Conservation (phyloP, 1,140 invertebrate species). For the Cydia splendana region DNA sequence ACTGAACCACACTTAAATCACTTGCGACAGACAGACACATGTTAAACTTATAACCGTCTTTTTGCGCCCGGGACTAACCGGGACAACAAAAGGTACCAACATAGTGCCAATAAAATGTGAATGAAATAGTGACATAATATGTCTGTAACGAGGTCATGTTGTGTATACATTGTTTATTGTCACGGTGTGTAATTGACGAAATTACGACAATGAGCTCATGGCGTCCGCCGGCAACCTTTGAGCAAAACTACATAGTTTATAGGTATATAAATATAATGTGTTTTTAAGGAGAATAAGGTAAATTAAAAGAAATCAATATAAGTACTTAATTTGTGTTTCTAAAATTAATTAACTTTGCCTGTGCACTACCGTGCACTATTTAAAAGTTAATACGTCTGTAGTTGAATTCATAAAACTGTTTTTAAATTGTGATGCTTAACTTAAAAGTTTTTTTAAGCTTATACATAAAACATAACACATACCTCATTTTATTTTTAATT, state of each 20-base stretch:
- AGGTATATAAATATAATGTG: too few relatives aligned
- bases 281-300: too few relatives aligned
- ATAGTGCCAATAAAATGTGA: neutral
- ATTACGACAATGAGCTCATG: neutral
- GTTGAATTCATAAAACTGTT: too few relatives aligned
- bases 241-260: neutral
- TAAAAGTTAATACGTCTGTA: neutral
- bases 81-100: too few relatives aligned
- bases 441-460: too few relatives aligned
- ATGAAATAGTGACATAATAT: neutral
- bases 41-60: too few relatives aligned
- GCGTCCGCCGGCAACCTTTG: neutral
- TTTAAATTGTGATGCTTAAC: too few relatives aligned
- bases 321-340: neutral
- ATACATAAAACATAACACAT: too few relatives aligned
- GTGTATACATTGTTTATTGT: neutral
- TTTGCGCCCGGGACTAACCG: too few relatives aligned
- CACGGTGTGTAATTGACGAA: slow-evolving; percentile 6
- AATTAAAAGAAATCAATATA: too few relatives aligned
- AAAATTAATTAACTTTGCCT: neutral
- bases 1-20: too few relatives aligned
- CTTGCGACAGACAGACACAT: too few relatives aligned
- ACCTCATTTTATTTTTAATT: neutral
- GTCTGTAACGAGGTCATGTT: neutral
- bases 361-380: slow-evolving; percentile 6